phyloP scores from a whole-genome alignment of 2,113 vertebrate species.

The Megalops atlanticus region DNA sequence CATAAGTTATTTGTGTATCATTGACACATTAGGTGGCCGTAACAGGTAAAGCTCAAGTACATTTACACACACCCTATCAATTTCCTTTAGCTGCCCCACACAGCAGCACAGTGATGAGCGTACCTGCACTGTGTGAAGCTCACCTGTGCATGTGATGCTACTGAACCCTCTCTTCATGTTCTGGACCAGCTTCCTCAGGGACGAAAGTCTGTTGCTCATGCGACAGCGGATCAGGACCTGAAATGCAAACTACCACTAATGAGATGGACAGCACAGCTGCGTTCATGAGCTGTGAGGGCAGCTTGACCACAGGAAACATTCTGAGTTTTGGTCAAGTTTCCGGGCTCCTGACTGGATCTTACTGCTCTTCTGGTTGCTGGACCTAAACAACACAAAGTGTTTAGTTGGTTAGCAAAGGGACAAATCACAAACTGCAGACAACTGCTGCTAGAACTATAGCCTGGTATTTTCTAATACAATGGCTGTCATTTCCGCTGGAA shows the following conservation, averaged over 20 bases:
- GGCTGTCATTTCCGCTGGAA: background rate
- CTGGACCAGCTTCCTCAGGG: constrained; percentile 59
- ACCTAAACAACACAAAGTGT: no score
- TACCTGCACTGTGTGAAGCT: constrained; percentile 48
- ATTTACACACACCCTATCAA: no score
- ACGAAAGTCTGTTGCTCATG: constrained; percentile 66
- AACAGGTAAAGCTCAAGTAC: no score
- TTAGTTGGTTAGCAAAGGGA: no score
- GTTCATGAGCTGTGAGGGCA: background rate
- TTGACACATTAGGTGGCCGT: no score
- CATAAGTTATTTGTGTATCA: no score
- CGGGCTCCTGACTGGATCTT: background rate
- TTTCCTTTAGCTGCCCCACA: no score
- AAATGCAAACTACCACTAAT: constrained; percentile 25
- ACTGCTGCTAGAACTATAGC: background rate
- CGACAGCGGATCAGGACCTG: constrained; percentile 75
- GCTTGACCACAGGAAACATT: background rate
- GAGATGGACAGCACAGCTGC: no score
- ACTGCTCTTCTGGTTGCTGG: background rate
- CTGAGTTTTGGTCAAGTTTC: background rate
- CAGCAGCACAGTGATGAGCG: no score
- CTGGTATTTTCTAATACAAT: background rate
- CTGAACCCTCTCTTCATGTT: constrained; percentile 1
- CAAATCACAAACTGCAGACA: background rate
- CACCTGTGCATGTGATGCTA: constrained; percentile 47